phyloP scores from a whole-genome alignment of 2,797 vertebrate genomes.

The Enteromius afrohamiltoni region DNA sequence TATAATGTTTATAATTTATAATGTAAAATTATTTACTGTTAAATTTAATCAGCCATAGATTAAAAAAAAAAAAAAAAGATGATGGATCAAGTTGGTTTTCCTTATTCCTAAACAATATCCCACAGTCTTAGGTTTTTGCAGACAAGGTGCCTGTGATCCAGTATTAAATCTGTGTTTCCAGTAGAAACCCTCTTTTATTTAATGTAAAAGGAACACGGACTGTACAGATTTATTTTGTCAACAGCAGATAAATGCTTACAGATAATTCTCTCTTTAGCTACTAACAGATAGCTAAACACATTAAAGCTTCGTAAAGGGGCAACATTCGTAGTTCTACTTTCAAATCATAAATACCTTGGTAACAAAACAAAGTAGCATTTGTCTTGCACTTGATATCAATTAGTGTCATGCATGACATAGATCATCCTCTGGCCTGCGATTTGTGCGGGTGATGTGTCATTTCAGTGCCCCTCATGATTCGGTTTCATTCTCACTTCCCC shows the following conservation, averaged over 20 bases:
- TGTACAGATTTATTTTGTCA: background rate
- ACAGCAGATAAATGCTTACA: background rate
- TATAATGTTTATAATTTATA: background rate
- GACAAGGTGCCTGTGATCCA: constrained; percentile 7
- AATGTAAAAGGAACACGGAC: background rate
- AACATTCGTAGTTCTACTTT: background rate
- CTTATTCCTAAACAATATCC: background rate
- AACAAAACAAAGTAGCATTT: background rate
- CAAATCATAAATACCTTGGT: background rate
- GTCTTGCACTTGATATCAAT: background rate
- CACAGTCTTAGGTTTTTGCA: background rate
- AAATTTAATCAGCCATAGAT: background rate
- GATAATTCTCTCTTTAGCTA: background rate
- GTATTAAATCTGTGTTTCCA: background rate
- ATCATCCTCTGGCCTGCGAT: background rate
- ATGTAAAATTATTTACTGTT: background rate
- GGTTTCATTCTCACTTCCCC: constrained; percentile 61
- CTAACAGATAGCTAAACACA: background rate
- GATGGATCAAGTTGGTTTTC: background rate
- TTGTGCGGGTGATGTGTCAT: constrained; percentile 35
- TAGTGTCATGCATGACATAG: background rate
- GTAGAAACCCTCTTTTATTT: background rate
- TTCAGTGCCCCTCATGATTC: constrained; percentile 51
- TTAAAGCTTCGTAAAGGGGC: background rate
- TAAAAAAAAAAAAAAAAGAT: background rate